These are phyloP conservation scores for Drosophila oshimai DNA, from an alignment of 1,140 invertebrate genomes.

Conservation along the genomic window DNA sequence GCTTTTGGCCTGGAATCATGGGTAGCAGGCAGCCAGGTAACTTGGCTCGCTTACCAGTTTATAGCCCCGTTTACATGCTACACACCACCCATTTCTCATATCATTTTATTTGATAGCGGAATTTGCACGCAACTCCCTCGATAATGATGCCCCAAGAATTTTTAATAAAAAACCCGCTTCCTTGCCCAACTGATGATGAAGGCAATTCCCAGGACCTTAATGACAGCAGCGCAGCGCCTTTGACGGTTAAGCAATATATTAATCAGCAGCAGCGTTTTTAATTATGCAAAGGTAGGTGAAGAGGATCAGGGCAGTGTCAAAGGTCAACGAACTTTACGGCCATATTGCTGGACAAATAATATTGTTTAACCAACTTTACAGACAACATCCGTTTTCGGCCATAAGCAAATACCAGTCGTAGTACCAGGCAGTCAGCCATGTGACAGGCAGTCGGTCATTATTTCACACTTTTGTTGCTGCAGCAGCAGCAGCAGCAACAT, in stretches of 20 bases:
- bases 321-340: constrained; percentile 36
- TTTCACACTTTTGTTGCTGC: constrained; percentile 58
- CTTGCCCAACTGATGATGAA: constrained; percentile 11
- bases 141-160: constrained; percentile 46
- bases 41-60: neutral
- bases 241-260: constrained; percentile 36
- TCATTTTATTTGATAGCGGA: constrained; percentile 28
- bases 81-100: constrained; percentile 20
- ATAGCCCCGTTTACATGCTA: constrained; percentile 14
- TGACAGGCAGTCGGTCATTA: constrained; percentile 60
- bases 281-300: constrained; percentile 26
- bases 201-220: constrained; percentile 32
- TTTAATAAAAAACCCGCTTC: constrained; percentile 28
- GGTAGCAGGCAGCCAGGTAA: neutral
- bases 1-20: neutral
- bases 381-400: constrained; percentile 45
- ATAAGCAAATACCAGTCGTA: constrained; percentile 7
- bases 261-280: constrained; percentile 47
- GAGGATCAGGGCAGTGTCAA: constrained; percentile 19
- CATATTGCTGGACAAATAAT: constrained; percentile 28
- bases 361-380: constrained; percentile 59
- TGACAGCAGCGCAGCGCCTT: constrained; percentile 15
- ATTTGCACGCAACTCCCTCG: constrained; percentile 29
- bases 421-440: constrained; percentile 53
- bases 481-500: constrained; percentile 1